Evolutionary conservation across 2,113 vertebrate genomes (phyloP).

Genomic region (Gambusia affinis): DNA sequence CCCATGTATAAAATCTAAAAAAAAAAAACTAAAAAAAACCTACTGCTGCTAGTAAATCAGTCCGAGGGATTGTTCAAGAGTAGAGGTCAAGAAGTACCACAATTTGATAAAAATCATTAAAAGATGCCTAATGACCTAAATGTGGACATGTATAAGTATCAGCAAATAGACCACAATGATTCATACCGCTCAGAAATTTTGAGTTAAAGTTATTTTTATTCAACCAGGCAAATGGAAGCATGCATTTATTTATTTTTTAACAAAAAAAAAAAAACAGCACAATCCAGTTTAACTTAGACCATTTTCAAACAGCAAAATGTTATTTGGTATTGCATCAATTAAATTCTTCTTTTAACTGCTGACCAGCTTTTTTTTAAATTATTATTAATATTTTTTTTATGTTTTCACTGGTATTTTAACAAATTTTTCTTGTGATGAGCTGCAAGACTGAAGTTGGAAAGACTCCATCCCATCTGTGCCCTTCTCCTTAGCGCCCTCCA

Average conservation of each 20-base stretch:
- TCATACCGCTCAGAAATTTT: not conserved
- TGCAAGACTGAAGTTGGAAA: not conserved
- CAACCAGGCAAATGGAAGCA: too few species aligned
- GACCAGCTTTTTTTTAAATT: not conserved
- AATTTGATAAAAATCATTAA: not conserved
- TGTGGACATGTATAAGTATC: too few species aligned
- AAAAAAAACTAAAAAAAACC: not conserved
- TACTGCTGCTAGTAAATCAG: not conserved
- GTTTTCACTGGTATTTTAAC: not conserved
- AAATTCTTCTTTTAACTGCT: not conserved
- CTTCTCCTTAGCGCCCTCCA: not conserved
- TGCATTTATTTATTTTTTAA: not conserved
- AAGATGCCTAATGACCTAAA: not conserved
- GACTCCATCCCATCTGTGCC: not conserved
- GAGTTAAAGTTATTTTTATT: not conserved
- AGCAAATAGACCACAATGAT: not conserved
- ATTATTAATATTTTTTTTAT: too few species aligned
- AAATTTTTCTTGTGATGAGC: not conserved
- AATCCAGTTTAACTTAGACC: too few species aligned
- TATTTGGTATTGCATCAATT: not conserved
- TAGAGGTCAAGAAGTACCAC: not conserved
- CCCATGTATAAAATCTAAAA: slow-evolving; percentile 9
- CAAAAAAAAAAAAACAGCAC: not conserved
- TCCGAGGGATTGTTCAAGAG: not conserved
- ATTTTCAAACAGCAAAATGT: not conserved